Evolutionary conservation across 2,888 invertebrate species (phyloP).

Genomic region (Autographa gamma): DNA sequence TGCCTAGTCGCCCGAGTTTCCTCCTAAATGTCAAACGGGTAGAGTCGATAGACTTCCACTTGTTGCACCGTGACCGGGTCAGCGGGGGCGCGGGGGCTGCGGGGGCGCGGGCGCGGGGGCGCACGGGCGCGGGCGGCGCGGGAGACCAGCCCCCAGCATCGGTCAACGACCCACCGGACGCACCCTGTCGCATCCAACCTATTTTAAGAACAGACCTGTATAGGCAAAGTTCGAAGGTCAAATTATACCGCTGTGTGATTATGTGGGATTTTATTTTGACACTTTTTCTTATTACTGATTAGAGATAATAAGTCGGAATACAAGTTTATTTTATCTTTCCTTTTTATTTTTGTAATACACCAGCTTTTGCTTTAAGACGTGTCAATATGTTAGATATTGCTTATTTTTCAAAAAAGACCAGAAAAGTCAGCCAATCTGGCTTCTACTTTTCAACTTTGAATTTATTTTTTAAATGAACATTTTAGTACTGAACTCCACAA

Average conservation of each 20-base stretch:
- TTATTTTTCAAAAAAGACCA: no score
- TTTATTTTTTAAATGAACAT: no score
- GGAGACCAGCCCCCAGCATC: slow-evolving; percentile 59
- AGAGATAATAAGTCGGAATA: background rate
- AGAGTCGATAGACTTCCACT: slow-evolving; percentile 82
- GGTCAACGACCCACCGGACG: slow-evolving; percentile 80
- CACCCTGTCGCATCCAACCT: slow-evolving; percentile 78
- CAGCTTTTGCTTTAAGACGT: background rate
- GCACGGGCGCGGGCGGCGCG: slow-evolving; percentile 62
- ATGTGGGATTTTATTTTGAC: slow-evolving; percentile 22
- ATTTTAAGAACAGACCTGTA: slow-evolving; percentile 79
- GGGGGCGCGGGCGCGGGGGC: slow-evolving; percentile 57
- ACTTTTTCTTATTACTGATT: background rate
- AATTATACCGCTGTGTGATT: slow-evolving; percentile 49
- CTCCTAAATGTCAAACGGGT: slow-evolving; percentile 85
- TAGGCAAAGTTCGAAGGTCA: slow-evolving; percentile 82
- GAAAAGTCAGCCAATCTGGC: no score
- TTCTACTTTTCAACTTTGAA: no score
- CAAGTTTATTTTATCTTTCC: background rate
- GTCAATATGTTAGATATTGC: no score
- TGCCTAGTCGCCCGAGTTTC: slow-evolving; percentile 35
- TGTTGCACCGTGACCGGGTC: slow-evolving; percentile 86
- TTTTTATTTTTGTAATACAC: background rate
- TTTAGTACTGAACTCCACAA: no score
- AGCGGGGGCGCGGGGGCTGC: slow-evolving; percentile 66